Conservation (phyloP, 2,797 vertebrate species). For the Danio albolineatus region DNA sequence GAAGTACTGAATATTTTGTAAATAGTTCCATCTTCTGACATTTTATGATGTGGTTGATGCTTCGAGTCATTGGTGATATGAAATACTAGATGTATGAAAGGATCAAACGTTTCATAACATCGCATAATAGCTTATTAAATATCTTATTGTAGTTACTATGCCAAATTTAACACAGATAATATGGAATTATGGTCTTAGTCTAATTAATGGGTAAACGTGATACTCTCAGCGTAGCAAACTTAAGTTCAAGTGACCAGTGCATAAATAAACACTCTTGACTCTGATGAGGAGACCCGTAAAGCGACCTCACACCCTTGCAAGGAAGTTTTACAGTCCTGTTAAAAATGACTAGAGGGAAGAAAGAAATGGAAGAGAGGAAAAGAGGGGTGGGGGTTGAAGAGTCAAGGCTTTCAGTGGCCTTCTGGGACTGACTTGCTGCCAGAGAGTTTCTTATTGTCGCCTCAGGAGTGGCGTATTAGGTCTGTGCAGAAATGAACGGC, state of each 20-base stretch:
- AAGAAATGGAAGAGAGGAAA: slow-evolving; percentile 52
- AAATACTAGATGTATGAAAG: not conserved
- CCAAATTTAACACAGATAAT: not conserved
- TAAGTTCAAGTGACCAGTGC: slow-evolving; percentile 53
- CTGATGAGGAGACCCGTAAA: slow-evolving; percentile 57
- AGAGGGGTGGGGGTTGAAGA: slow-evolving; percentile 58
- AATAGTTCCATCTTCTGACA: slow-evolving; percentile 36
- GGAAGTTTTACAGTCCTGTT: slow-evolving; percentile 64
- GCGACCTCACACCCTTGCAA: slow-evolving; percentile 47
- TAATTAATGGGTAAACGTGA: not conserved
- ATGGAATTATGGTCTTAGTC: not conserved
- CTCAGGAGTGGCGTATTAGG: slow-evolving; percentile 26
- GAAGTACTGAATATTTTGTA: slow-evolving; percentile 14
- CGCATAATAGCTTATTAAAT: not conserved
- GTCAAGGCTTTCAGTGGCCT: slow-evolving; percentile 52
- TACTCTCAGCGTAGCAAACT: slow-evolving; percentile 31
- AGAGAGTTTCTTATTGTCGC: slow-evolving; percentile 48
- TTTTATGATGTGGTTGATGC: slow-evolving; percentile 7
- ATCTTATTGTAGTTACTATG: not conserved
- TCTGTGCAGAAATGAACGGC: slow-evolving; percentile 32
- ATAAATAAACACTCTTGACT: slow-evolving; percentile 62
- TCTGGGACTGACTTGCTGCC: slow-evolving; percentile 58
- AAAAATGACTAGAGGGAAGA: slow-evolving; percentile 59
- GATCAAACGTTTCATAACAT: not conserved
- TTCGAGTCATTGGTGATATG: slow-evolving; percentile 8